phyloP scores from a whole-genome alignment of 2,797 vertebrate species.

The Columba guinea region DNA sequence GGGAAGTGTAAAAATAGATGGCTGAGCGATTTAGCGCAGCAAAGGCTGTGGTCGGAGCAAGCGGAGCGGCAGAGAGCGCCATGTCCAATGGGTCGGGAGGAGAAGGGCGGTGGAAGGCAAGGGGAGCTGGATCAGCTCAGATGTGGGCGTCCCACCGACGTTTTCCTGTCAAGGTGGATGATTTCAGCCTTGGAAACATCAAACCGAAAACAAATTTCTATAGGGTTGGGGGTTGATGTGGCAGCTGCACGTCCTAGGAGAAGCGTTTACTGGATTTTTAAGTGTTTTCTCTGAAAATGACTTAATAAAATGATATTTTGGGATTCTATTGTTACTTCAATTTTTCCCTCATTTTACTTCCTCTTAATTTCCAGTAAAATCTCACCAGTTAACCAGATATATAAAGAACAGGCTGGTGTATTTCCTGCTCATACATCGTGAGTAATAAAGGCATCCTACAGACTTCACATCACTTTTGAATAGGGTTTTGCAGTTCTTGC shows the following conservation, averaged over 20 bases:
- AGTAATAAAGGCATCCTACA: neutral
- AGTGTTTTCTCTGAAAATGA: neutral
- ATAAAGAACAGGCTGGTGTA: neutral
- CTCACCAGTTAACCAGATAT: neutral
- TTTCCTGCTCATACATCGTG: neutral
- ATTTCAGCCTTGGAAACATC: conserved; percentile 4
- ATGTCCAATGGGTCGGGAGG: neutral
- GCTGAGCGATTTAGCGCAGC: neutral
- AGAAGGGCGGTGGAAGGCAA: neutral
- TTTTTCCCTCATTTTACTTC: neutral
- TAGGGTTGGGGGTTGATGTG: conserved; percentile 17
- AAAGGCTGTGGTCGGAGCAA: neutral
- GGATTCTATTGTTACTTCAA: neutral
- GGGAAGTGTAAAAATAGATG: neutral
- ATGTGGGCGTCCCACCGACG: conserved; percentile 23
- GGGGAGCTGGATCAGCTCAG: neutral
- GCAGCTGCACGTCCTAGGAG: neutral
- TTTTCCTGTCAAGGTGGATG: conserved; percentile 41
- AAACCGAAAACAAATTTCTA: neutral
- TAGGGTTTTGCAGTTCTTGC: neutral
- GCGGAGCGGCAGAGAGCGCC: neutral
- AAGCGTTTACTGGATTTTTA: neutral
- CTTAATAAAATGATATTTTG: neutral
- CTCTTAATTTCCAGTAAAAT: neutral
- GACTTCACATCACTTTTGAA: neutral